These are phyloP conservation scores for Plebejus anna DNA, from an alignment of 2,888 invertebrate genomes.

Conservation along the genomic window DNA sequence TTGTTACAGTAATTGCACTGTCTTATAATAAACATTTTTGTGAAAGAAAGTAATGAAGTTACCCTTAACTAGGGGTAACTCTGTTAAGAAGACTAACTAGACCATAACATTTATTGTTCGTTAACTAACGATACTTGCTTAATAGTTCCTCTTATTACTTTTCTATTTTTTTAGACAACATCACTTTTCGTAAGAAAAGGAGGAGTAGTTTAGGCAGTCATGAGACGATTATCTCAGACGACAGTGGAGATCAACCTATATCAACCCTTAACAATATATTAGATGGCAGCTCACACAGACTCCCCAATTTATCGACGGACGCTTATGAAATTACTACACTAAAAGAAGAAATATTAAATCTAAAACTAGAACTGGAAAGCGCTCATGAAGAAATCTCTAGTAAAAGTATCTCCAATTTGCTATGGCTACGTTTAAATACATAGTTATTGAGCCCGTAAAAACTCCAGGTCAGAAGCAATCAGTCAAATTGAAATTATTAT, in stretches of 20 bases:
- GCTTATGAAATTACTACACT: no score
- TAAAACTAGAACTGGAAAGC: no score
- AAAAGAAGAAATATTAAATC: no score
- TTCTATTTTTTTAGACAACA: no score
- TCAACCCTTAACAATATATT: no score
- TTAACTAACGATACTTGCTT: neutral
- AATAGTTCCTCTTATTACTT: neutral
- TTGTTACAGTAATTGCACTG: neutral
- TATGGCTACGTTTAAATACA: neutral
- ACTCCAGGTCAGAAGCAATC: neutral
- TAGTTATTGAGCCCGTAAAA: neutral
- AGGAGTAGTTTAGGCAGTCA: no score
- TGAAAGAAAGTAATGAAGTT: neutral
- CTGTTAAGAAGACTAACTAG: neutral
- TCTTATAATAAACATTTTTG: slow-evolving; percentile 1
- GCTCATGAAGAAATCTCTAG: no score
- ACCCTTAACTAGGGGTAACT: neutral
- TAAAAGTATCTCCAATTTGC: neutral
- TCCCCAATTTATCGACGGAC: no score
- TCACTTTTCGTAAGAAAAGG: no score
- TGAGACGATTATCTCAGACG: no score
- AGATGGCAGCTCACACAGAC: no score
- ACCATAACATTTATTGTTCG: neutral
- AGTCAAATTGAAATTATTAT: neutral
- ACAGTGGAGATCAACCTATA: no score